Conservation (phyloP, 2,113 vertebrate species). For the Lontra canadensis region DNA sequence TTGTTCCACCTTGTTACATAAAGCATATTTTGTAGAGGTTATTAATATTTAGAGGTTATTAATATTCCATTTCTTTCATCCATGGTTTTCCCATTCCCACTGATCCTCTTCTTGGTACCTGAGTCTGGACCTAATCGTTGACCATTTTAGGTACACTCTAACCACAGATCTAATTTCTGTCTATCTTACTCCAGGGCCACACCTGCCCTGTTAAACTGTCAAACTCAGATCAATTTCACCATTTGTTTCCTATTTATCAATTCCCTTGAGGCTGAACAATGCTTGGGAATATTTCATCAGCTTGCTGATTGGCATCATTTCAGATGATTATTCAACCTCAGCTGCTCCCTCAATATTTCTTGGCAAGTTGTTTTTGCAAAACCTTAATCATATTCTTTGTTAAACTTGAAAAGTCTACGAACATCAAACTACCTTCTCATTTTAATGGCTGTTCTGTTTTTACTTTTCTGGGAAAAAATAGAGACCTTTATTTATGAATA, state of each 20-base stretch:
- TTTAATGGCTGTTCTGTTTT: not conserved
- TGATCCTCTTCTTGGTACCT: not conserved
- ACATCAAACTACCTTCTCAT: not conserved
- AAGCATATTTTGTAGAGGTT: not conserved
- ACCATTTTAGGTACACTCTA: not conserved
- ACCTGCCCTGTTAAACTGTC: not conserved
- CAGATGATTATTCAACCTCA: constrained; percentile 19
- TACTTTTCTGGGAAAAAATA: not conserved
- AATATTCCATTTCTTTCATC: not conserved
- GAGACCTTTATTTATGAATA: not conserved
- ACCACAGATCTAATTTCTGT: not conserved
- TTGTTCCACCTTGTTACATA: not conserved
- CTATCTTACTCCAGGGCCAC: not conserved
- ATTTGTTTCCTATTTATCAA: not conserved
- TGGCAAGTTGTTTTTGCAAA: constrained; percentile 22
- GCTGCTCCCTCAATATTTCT: not conserved
- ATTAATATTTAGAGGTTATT: not conserved
- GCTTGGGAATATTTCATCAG: not conserved
- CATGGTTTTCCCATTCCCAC: not conserved
- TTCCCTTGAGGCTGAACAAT: not conserved
- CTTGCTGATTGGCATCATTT: not conserved
- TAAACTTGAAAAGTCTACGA: not conserved
- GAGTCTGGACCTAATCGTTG: not conserved
- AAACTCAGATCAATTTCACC: not conserved
- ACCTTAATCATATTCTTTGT: not conserved